Evolutionary conservation across 2,113 vertebrate species (phyloP), one percentile per base, ranked within the genome.

Genomic region (Melanocharis versteri): DNA sequence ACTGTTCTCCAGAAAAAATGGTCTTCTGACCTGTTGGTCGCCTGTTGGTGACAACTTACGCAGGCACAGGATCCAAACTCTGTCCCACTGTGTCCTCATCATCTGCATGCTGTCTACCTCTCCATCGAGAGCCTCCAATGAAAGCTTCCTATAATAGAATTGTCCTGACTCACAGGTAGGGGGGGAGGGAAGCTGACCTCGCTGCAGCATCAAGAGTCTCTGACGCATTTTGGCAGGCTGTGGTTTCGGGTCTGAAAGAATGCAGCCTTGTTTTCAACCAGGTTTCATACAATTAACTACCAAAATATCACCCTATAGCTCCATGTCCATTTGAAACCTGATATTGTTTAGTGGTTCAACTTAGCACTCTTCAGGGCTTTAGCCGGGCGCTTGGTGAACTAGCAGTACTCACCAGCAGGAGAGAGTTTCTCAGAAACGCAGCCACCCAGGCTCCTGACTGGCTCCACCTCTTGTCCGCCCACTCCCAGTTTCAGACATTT

Each of bases 401-500:
- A 91, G 93, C 93, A 94, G 84, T 5, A 47, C 69, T 84, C 96
- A 93, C 72, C 89, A 87, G 85, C 85, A 96, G 77, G 64, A 78
- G 60, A 95, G 91, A 86, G 86, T 90, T 96, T 93, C 94, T 96
- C 88, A 94, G 92, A 96, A 96, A 96, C 31, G 1, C 85, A 97
- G 92, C 88, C 93, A 92, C 88, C 68, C 90, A 84, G 96, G 92
- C 96, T 96, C 81, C 96, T 88, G 78, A 33, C 83, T 90, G 91
- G 87, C 95, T 90, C 96, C 96, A 96, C 96, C 94, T 96, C 96
- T 89, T 48, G 65, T 96, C 95, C 94, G 0, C 95, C 96, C 92
- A 94, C 96, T 97, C 96, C 96, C 96, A 95, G 94, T 96, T 96
- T 96, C 94, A 96, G 94, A 96, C 96, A 94, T 91, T 94, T 96